phyloP scores from a whole-genome alignment of 2,888 invertebrate genomes.

The Drosophila stalkeri region DNA sequence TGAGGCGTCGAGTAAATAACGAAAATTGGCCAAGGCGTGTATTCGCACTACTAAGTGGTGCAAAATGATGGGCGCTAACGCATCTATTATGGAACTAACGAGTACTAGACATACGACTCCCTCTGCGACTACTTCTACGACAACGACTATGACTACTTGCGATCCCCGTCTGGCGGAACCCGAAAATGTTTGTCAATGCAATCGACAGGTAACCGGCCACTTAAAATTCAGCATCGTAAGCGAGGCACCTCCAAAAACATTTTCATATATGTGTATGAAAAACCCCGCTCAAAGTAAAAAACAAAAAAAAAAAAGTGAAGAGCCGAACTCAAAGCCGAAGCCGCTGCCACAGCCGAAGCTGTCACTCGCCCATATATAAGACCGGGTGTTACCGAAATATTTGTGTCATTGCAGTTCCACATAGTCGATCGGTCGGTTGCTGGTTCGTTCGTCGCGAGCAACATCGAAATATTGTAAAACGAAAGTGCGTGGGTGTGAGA shows the following conservation, averaged over 20 bases:
- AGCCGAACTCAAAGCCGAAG: constrained; percentile 12
- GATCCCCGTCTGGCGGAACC: constrained; percentile 11
- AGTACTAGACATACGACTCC: constrained; percentile 13
- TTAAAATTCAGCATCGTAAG: constrained; percentile 69
- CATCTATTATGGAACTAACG: constrained; percentile 30
- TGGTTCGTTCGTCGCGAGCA: constrained; percentile 30
- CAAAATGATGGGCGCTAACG: constrained; percentile 46
- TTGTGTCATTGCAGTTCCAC: constrained; percentile 82
- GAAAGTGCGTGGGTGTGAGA: constrained; percentile 71
- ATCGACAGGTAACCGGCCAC: constrained; percentile 47
- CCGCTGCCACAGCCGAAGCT: constrained; percentile 8
- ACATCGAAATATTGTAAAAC: constrained; percentile 48
- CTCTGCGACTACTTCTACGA: not conserved
- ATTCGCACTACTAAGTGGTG: constrained; percentile 56
- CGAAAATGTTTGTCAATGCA: constrained; percentile 54
- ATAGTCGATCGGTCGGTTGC: constrained; percentile 64
- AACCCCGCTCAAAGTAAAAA: constrained; percentile 27
- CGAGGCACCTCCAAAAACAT: constrained; percentile 40
- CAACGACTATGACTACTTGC: constrained; percentile 5
- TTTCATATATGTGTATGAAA: constrained; percentile 54
- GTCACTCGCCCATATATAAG: constrained; percentile 79
- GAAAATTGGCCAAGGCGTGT: constrained; percentile 31
- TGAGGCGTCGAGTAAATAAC: constrained; percentile 33
- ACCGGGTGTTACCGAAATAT: constrained; percentile 77
- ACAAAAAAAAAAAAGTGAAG: not conserved